Percentiles rank a stretch among this genome's conserved stretches.
Conservation (phyloP, 2,113 vertebrate species). For the Pionites leucogaster region DNA sequence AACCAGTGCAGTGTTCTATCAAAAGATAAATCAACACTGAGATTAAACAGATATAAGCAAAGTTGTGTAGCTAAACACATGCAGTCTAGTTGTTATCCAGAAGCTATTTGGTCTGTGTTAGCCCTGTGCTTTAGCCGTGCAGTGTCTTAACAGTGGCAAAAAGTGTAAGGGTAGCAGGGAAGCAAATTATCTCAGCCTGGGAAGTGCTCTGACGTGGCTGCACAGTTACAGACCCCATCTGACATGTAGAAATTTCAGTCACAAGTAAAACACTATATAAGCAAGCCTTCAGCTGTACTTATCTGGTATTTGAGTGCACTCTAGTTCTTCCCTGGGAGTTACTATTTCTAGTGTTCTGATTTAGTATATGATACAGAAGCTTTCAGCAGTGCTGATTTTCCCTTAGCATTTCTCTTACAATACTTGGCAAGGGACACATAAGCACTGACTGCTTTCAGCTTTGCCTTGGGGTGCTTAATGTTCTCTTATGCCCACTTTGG, state of each 20-base stretch:
- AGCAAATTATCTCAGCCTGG: not conserved
- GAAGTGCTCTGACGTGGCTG: not conserved
- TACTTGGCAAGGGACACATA: not conserved
- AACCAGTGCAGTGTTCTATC: not conserved
- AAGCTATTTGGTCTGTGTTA: not conserved
- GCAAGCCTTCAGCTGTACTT: not conserved
- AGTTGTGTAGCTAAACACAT: not conserved
- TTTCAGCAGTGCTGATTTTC: not conserved
- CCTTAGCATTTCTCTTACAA: not conserved
- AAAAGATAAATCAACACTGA: not conserved
- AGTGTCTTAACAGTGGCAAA: not conserved
- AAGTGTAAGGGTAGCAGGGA: not conserved
- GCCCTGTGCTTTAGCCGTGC: not conserved
- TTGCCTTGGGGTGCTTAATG: not conserved
- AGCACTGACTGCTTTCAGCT: not conserved
- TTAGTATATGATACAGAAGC: not conserved
- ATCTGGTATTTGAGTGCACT: not conserved
- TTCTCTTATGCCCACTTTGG: not conserved
- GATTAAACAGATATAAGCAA: not conserved
- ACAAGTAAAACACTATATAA: not conserved
- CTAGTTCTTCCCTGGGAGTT: not conserved
- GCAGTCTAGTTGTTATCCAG: not conserved
- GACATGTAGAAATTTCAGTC: not conserved
- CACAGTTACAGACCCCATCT: not conserved
- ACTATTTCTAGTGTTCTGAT: not conserved